Evolutionary conservation across 2,113 vertebrate species (phyloP), one percentile per base, ranked within the genome.

Genomic region (Eretmochelys imbricata): DNA sequence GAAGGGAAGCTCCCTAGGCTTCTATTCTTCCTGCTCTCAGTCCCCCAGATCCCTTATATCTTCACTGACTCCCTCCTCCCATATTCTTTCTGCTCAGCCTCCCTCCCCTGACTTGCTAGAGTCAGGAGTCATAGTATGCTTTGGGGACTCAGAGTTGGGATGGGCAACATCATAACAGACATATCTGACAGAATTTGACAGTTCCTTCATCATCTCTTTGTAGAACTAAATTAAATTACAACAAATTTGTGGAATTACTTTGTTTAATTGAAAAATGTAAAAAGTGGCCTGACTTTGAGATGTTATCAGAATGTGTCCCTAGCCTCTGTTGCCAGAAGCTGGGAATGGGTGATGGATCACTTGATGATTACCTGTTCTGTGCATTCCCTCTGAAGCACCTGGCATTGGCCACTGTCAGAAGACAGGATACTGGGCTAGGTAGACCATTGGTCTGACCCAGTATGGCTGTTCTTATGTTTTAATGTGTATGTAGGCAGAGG

Each of bases 21-120:
- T 76, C 29, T 75, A 46, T 17, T 82, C 84, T 75, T 80, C 50
- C 13, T 27, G 0, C 31, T 85, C 16, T 25, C 31, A 10, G 5
- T 14, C 0, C 4, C 1, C 4, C 0, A 13, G 72, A 5, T 51
- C 9, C 7, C 1, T 0, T 49, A 49, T 3, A 65, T 1, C 0
- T 57, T 12, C 48, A 85, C 12, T n/a, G 83, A 93, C 4, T 48
- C 5, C 65, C 31, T 59, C 38, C 3, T 89, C 35, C 19, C 4
- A 38, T 72, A 3, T 85, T 4, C 9, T 75, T 82, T 87, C 10
- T 62, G 31, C 38, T 46, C 83, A 25, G 6, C 27, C 85, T 94
- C 19, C 8, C 10, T 38, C 65, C 51, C 8, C 75, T 55, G 53
- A 89, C n/a, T 79, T 38, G 19, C 17, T 79, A 17, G 62, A 17